These are phyloP conservation scores for Dermolepida albohirtum DNA, from an alignment of 2,888 invertebrate species.

Conservation along the genomic window DNA sequence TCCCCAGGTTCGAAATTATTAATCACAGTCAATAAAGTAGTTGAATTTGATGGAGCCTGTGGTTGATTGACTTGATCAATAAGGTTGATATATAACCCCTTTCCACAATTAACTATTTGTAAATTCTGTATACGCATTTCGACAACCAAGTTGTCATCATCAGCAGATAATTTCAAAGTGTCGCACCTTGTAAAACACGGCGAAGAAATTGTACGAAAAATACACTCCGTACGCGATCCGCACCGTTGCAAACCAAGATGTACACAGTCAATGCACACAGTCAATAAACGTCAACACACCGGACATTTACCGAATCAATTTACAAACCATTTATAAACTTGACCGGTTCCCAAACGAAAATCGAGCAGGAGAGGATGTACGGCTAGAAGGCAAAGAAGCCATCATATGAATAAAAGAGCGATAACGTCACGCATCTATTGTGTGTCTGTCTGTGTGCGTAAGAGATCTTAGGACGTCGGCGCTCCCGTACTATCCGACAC, in stretches of 20 bases:
- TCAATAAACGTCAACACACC: constrained; percentile 57
- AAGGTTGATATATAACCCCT: too few relatives aligned
- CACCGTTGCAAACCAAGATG: too few relatives aligned
- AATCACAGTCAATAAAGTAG: constrained; percentile 61
- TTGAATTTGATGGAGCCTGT: too few relatives aligned
- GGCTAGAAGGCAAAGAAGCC: constrained; percentile 56
- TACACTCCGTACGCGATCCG: too few relatives aligned
- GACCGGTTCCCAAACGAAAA: constrained; percentile 11
- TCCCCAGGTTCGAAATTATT: constrained; percentile 55
- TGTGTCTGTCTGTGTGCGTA: constrained; percentile 41
- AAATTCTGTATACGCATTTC: too few relatives aligned
- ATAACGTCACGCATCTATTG: constrained; percentile 60
- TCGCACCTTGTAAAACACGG: too few relatives aligned
- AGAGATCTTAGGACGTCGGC: constrained; percentile 57
- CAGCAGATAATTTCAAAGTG: too few relatives aligned
- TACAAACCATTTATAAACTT: constrained; percentile 60
- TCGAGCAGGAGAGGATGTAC: constrained; percentile 29
- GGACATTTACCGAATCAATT: constrained; percentile 59
- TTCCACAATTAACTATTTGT: too few relatives aligned
- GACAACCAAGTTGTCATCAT: too few relatives aligned
- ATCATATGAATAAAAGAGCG: constrained; percentile 65
- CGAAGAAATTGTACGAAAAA: too few relatives aligned
- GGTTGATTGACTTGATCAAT: too few relatives aligned
- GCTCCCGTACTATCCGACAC: constrained; percentile 46
- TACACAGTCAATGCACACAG: too few relatives aligned